Conservation (phyloP, 2,113 vertebrate species). For the human region DNA sequence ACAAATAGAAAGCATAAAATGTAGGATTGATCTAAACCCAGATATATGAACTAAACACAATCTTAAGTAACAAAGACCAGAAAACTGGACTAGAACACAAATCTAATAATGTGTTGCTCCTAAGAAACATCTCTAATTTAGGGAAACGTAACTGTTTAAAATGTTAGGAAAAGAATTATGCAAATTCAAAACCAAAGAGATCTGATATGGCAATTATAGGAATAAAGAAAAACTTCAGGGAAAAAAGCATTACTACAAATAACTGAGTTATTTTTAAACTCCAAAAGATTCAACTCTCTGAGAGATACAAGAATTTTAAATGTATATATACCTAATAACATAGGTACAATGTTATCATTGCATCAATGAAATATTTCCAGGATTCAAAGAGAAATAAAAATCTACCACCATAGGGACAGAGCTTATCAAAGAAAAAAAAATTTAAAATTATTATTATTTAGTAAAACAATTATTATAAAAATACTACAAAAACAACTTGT, state of each 20-base stretch:
- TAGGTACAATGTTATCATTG: background rate
- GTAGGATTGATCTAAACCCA: background rate
- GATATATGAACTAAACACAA: background rate
- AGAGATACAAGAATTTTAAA: background rate
- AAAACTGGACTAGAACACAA: background rate
- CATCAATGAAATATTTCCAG: background rate
- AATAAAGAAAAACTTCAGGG: background rate
- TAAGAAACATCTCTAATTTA: background rate
- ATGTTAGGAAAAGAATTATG: background rate
- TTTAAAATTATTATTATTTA: background rate
- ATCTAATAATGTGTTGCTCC: no score
- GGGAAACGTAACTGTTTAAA: background rate
- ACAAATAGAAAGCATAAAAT: background rate
- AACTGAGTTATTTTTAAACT: background rate
- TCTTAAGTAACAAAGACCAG: background rate
- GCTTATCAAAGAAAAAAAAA: background rate
- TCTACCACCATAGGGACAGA: no score
- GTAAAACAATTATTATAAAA: background rate
- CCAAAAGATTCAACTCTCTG: background rate
- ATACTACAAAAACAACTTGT: background rate
- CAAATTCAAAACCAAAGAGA: background rate
- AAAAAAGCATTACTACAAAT: background rate
- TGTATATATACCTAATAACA: background rate
- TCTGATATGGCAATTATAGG: background rate
- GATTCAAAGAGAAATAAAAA: background rate